phyloP scores from a whole-genome alignment of 2,797 vertebrate genomes.

The Phoxinus dragarum region DNA sequence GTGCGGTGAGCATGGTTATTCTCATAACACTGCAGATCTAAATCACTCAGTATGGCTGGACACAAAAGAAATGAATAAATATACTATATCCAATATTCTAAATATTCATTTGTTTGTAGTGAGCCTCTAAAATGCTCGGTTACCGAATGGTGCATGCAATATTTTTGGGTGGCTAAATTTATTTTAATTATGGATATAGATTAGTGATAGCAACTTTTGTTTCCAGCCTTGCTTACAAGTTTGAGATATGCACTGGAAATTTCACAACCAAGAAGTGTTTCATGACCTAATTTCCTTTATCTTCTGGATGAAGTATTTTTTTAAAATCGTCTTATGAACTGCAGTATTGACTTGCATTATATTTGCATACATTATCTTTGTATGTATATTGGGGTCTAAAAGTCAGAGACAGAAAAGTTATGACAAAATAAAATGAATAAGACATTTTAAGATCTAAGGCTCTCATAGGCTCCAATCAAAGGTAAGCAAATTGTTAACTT shows the following conservation, averaged over 20 bases:
- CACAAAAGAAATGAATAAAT: neutral
- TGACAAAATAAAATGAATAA: neutral
- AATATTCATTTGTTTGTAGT: neutral
- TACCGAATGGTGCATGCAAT: neutral
- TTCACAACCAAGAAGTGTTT: neutral
- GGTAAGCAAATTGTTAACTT: neutral
- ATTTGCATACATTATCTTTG: neutral
- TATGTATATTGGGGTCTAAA: neutral
- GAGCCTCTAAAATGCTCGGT: neutral
- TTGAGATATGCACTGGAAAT: neutral
- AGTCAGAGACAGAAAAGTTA: neutral
- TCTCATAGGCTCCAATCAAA: neutral
- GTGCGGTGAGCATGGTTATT: slow-evolving; percentile 80
- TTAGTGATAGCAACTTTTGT: neutral
- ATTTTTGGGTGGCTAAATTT: neutral
- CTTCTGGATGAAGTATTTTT: neutral
- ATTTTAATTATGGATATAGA: neutral
- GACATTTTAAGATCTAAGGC: neutral
- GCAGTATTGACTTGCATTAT: neutral
- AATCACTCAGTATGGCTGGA: slow-evolving; percentile 65
- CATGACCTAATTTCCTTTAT: neutral
- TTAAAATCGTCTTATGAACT: neutral
- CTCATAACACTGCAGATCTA: slow-evolving; percentile 73
- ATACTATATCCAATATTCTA: neutral
- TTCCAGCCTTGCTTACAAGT: neutral